phyloP scores from a whole-genome alignment of 2,113 vertebrate genomes.

The Mustela lutreola region DNA sequence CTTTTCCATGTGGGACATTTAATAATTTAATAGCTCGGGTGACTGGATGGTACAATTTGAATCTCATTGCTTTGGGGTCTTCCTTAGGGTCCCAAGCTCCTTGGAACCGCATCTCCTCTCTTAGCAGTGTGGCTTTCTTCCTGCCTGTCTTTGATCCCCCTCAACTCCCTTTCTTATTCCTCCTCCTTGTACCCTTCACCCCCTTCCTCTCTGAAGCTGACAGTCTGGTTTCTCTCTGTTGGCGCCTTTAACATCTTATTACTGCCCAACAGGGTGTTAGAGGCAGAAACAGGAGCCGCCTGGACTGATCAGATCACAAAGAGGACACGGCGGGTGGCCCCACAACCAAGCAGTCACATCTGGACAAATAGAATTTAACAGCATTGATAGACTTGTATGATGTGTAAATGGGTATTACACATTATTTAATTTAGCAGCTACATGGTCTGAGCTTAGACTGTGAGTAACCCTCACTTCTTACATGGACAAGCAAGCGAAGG shows the following conservation, averaged over 20 bases:
- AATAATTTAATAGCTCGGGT: constrained; percentile 70
- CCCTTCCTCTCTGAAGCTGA: constrained; percentile 74
- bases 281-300: constrained; percentile 78
- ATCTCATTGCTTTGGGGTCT: constrained; percentile 47
- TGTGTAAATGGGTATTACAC: constrained; percentile 63
- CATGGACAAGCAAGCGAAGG: background rate
- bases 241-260: constrained; percentile 81
- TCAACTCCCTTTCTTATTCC: constrained; percentile 71
- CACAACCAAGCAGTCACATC: constrained; percentile 69
- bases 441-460: constrained; percentile 36
- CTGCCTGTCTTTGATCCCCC: constrained; percentile 77
- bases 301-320: constrained; percentile 80
- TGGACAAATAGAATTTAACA: constrained; percentile 78
- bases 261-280: constrained; percentile 81
- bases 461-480: constrained; percentile 26
- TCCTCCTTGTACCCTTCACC: constrained; percentile 65
- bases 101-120: constrained; percentile 32
- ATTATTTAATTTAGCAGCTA: constrained; percentile 82
- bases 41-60: constrained; percentile 57
- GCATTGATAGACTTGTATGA: constrained; percentile 58
- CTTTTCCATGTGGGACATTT: constrained; percentile 65
- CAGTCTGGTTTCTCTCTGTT: constrained; percentile 78
- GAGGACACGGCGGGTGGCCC: constrained; percentile 75
- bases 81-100: constrained; percentile 45
- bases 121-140: constrained; percentile 63